Evolutionary conservation across 2,113 vertebrate species (phyloP), one percentile per base, ranked within the genome.

Genomic region (Caloenas nicobarica): DNA sequence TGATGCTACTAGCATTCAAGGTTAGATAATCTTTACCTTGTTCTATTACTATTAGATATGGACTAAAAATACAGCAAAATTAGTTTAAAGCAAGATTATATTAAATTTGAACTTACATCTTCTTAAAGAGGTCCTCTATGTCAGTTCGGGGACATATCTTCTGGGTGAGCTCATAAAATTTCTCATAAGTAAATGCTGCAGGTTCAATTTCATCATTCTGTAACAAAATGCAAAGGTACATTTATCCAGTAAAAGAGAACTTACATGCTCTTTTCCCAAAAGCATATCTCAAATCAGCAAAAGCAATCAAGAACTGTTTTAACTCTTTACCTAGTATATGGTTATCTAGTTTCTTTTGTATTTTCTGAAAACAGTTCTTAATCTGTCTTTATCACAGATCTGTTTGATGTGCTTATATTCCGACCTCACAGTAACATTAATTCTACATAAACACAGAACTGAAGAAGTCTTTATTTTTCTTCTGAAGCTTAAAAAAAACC

Each of bases 191-290:
- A 98, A 99, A 99, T 51, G 98, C 98, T 9, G 98, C 91, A 21
- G 98, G 98, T 81, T 99, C 99, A 15, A 99, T 99, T 98, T 99
- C 99, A 91, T 99, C 99, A n/a, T 99, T 99, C 99, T 99, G 98
- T 21, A 97, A 97, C 50, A 85, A 95, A 84, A 81, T 16, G 60
- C 54, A 91, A 78, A 91, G 44, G 48, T 25, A 71, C 24, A 53
- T 78, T 88, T 64, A 95, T 44, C 74, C 69, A 77, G 1, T 25
- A 85, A 71, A 88, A 81, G 10, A 60, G 23, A 58, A 7, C 21
- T 82, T 58, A 25, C 11, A 18, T 54, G 36, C 24, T 69, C n/a
- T 76, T 90, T 74, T 40, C 61, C 44, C 24, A 69, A 84, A 16
- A 93, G n/a, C 29, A 0, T 42, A 78, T 65, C 42, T 76, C 71